These are phyloP conservation scores for Paramuricea clavata DNA, from an alignment of 92 coral and sea anemone species.

Conservation along the genomic window DNA sequence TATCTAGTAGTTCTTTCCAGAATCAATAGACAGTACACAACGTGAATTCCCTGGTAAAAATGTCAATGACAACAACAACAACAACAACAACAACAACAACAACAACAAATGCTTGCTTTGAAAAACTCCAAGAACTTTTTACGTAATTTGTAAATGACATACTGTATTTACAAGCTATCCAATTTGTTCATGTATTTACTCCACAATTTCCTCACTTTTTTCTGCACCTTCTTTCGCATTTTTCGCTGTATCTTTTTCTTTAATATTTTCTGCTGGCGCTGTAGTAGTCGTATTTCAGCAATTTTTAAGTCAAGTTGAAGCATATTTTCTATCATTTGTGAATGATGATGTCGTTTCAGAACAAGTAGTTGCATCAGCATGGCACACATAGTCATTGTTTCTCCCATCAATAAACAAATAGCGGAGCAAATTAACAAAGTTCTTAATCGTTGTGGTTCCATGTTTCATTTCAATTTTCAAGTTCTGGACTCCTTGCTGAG, in stretches of 20 bases:
- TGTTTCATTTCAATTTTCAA: too few relatives aligned
- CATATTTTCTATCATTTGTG: background rate
- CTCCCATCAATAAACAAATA: background rate
- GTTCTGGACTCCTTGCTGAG: too few relatives aligned
- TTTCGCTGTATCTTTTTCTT: constrained; percentile 2
- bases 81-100: too few relatives aligned
- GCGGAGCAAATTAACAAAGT: background rate
- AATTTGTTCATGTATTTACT: background rate
- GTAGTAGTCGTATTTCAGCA: background rate
- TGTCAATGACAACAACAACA: too few relatives aligned
- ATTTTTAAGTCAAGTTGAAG: background rate
- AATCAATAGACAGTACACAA: too few relatives aligned
- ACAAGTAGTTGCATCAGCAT: background rate
- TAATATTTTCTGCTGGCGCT: background rate
- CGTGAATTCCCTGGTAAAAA: too few relatives aligned
- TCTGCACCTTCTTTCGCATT: background rate
- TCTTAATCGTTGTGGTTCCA: background rate
- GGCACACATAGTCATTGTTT: background rate
- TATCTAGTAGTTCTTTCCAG: background rate
- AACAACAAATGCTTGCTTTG: too few relatives aligned
- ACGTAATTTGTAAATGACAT: too few relatives aligned
- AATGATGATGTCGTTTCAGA: background rate
- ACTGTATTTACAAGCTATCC: background rate
- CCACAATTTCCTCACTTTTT: constrained; percentile 8
- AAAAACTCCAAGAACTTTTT: background rate